Evolutionary conservation across 2,797 vertebrate species (phyloP).

Genomic region (Poliocrania exsul): DNA sequence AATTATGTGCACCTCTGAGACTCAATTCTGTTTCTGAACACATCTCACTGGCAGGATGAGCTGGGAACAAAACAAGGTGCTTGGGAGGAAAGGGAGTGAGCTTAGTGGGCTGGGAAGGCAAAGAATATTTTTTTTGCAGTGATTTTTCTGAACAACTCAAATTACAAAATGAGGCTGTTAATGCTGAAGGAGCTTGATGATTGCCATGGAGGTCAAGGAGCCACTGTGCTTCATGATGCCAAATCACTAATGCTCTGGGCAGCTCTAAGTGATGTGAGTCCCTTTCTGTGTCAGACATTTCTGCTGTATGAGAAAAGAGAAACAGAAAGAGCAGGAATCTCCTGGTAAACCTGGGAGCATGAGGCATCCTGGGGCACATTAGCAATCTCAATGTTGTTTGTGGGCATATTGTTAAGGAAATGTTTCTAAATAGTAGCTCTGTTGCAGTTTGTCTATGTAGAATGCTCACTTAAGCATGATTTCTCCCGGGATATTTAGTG

Average conservation of each 20-base stretch:
- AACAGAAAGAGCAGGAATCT: background rate
- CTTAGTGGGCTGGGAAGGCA: background rate
- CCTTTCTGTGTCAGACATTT: background rate
- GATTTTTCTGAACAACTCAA: background rate
- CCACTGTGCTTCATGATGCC: background rate
- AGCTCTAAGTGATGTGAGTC: background rate
- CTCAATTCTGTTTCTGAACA: background rate
- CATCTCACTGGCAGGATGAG: background rate
- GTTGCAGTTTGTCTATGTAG: background rate
- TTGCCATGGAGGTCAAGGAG: background rate
- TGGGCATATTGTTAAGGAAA: conserved; percentile 2
- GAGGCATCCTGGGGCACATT: background rate
- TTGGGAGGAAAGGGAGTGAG: background rate
- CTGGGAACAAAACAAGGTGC: background rate
- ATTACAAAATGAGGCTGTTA: background rate
- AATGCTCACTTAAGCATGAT: background rate
- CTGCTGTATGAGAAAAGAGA: background rate
- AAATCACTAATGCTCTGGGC: background rate
- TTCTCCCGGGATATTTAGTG: background rate
- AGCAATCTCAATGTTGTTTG: background rate
- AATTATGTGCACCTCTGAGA: background rate
- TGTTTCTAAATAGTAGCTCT: background rate
- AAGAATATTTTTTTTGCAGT: background rate
- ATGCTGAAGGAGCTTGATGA: background rate
- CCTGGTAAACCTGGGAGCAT: background rate